Evolutionary conservation across 2,797 vertebrate genomes (phyloP).

Genomic region (Danio aesculapii): DNA sequence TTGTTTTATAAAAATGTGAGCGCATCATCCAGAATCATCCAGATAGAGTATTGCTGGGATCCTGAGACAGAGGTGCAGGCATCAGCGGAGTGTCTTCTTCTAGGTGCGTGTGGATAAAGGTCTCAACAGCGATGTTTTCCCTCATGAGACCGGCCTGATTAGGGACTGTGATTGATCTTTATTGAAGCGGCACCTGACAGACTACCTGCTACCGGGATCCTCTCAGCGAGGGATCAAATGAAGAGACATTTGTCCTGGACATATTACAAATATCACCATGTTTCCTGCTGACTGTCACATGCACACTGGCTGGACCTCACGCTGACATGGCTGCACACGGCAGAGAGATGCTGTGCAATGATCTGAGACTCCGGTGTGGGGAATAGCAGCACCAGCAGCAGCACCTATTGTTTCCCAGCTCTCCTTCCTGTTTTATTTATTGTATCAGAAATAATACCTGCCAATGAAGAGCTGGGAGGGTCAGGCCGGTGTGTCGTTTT

Average conservation of each 20-base stretch:
- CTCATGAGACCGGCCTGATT: conserved; percentile 1
- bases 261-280: conserved; percentile 55
- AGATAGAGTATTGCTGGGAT: neutral
- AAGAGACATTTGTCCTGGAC: conserved; percentile 36
- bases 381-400: conserved; percentile 52
- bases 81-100: neutral
- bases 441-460: conserved; percentile 60
- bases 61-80: neutral
- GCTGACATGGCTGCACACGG: conserved; percentile 48
- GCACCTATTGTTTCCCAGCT: conserved; percentile 54
- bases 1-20: no score
- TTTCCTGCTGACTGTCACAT: conserved; percentile 51
- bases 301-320: conserved; percentile 20
- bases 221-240: conserved; percentile 31
- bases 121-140: conserved; percentile 21
- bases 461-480: conserved; percentile 54
- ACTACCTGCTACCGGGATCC: conserved; percentile 3
- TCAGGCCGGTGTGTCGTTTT: conserved; percentile 52
- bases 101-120: conserved; percentile 19
- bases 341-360: conserved; percentile 59
- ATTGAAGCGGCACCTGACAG: conserved; percentile 31
- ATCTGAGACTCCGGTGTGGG: conserved; percentile 57
- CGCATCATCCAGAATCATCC: no score
- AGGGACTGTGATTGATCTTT: conserved; percentile 36
- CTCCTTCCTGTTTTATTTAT: conserved; percentile 63